Base-by-base conservation (phyloP, 1,140 invertebrate species). In the Forficula auricularia region DNA sequence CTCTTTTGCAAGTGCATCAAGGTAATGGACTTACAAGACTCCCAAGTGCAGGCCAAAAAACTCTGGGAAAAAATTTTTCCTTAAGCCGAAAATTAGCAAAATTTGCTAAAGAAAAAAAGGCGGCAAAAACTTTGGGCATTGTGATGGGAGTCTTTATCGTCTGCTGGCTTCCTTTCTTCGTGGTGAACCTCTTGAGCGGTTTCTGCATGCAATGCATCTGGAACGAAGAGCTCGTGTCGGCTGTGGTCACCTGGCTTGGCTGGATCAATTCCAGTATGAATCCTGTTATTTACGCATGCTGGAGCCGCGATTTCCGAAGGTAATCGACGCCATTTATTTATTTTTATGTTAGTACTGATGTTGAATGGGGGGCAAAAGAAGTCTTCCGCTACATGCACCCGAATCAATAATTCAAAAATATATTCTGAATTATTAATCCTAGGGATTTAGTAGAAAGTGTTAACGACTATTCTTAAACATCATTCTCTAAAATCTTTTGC, bases 181-280 rank as follows among this genome's bases (percentile, higher is more conserved):
- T 96, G 34, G 82, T 96, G 42, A 97, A 98, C 61, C 69, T 91
- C 44, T 60, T 94, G 50, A 84, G 84, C 7, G 91, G 89, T 1
- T 79, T 95, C 53, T 95, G 90, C 61, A 70, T 77, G 19, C 70
- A 78, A 48, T 92, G 87, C 59, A 82, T 90, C 44, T 74, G 77
- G 57, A 77, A 92, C 44, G 84, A 87, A 52, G 81, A 92, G 53
- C 74, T 91, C 33, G 79, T 96, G 3, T 86, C 86, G 45, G 84
- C 86, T 10, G 76, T 96, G 18, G 86, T 97, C 30, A 96, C 90
- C 27, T 98, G 95, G 95, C 73, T 97, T 3, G 95, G 95, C 36
- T 98, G 96, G 86, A 86, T 97, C 54, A 99, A 98, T 65, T 97
- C 91, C 18, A 82, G 85, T 22, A 91, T 96, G 86, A 96, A 95